Evolutionary conservation across 2,888 invertebrate genomes (phyloP), one percentile per base, ranked within the genome.

Genomic region (Drosophila villosipedis): DNA sequence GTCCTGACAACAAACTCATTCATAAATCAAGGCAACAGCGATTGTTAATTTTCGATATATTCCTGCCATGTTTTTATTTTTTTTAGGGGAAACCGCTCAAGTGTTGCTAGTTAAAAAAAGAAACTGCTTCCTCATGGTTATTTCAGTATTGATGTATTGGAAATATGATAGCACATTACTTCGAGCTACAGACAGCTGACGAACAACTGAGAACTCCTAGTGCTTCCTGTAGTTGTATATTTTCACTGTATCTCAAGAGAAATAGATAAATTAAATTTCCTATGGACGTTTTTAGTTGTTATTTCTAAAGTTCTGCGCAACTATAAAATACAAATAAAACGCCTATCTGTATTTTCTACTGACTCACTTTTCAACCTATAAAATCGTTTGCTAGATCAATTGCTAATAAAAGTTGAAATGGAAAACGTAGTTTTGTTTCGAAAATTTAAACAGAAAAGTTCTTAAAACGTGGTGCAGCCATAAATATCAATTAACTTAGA

Each of bases 401-500:
- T 31, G 53, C 54, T 65, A 65, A 68, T 79, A 43, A 70, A 70
- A 73, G 22, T 49, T n/a, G 37, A 28, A 57, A 54, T 53, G 37
- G 50, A 31, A 35, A 53, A 41, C 60, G 41, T 16, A 49, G 30
- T 16, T 41, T 35, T 4, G 16, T 14, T 37, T 50, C 3, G 3
- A 49, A 47, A 43, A 28, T 54, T 58, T 65, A 28, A 19, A 63
- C 37, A 47, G 53, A 68, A 80, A 57, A 65, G 53, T 77, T 72
- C 52, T 59, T 28, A 37, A 82, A 90, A 80, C 90, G 84, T 89
- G 89, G 72, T 71, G 58, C 50, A 76, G 68, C 76, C 64, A 83
- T 88, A 90, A 88, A 88, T 86, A 89, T 82, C 84, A 90, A 89
- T 90, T 84, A 84, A 75, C 77, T 61, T 57, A 73, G 87, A 82